Conservation (phyloP, 2,797 vertebrate genomes). For the Psittacula derbiana region DNA sequence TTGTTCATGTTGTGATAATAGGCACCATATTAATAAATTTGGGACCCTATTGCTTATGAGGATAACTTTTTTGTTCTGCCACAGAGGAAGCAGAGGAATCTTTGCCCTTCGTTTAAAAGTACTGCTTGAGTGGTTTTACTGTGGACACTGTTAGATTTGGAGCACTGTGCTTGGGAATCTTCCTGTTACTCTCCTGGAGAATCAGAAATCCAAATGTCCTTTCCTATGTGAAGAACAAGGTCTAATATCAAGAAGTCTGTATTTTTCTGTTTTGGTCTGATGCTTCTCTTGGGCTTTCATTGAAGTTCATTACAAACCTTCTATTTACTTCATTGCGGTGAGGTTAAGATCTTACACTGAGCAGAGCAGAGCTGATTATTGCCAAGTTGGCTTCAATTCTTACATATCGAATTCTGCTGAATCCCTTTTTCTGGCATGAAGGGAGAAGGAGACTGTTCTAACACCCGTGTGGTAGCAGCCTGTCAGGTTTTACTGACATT, state of each 20-base stretch:
- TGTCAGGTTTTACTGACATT: conserved; percentile 64
- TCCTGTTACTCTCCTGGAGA: background rate
- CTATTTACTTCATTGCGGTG: background rate
- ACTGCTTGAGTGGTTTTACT: background rate
- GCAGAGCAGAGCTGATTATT: background rate
- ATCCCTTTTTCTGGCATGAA: conserved; percentile 37
- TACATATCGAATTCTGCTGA: conserved; percentile 48
- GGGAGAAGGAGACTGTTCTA: background rate
- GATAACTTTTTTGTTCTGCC: background rate
- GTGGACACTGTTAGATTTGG: background rate
- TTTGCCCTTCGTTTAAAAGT: background rate
- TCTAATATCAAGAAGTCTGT: background rate
- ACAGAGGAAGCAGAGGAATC: background rate
- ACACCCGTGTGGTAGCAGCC: background rate
- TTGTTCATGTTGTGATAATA: background rate
- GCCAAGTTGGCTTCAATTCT: conserved; percentile 36
- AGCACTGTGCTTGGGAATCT: background rate
- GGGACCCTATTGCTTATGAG: background rate
- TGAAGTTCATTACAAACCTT: background rate
- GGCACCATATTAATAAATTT: background rate
- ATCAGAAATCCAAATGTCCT: background rate
- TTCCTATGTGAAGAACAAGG: background rate
- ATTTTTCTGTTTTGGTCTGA: background rate
- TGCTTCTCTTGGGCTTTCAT: background rate
- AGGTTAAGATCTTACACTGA: conserved; percentile 17